Conservation (phyloP, 2,113 vertebrate species). For the Scolopax mira region DNA sequence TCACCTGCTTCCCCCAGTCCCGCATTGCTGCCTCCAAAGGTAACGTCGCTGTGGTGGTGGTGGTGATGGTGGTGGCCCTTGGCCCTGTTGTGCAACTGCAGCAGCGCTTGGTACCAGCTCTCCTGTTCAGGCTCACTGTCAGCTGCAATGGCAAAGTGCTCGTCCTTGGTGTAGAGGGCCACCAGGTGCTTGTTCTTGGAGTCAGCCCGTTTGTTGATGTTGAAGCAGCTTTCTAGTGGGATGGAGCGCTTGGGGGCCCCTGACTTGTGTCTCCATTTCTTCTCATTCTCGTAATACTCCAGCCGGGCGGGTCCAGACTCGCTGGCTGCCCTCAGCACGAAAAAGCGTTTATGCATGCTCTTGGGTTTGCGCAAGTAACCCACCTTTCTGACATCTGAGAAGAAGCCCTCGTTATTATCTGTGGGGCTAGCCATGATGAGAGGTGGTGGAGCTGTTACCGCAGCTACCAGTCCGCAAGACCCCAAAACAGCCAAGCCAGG, state of each 20-base stretch:
- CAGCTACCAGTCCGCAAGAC: neutral
- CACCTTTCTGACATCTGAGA: conserved; percentile 91
- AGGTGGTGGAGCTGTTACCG: neutral
- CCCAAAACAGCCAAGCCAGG: neutral
- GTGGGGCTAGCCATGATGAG: conserved; percentile 82
- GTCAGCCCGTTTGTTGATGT: conserved; percentile 91
- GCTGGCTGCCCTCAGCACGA: conserved; percentile 86
- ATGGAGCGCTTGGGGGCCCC: conserved; percentile 89
- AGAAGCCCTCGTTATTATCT: conserved; percentile 79
- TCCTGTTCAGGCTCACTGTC: conserved; percentile 88
- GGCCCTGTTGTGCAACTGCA: conserved; percentile 86
- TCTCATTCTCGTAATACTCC: conserved; percentile 93
- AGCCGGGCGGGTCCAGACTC: conserved; percentile 85
- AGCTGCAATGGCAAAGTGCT: conserved; percentile 88
- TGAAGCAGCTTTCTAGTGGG: conserved; percentile 88
- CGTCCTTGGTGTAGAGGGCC: conserved; percentile 89
- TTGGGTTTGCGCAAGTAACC: conserved; percentile 93
- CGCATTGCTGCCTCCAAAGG: conserved; percentile 48
- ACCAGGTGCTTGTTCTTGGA: conserved; percentile 92
- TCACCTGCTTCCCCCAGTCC: conserved; percentile 71
- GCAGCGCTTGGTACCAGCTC: conserved; percentile 85
- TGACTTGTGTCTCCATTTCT: conserved; percentile 92
- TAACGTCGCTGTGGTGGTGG: conserved; percentile 66
- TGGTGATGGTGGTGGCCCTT: conserved; percentile 80
- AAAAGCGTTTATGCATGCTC: conserved; percentile 93